Evolutionary conservation across 2,113 vertebrate species (phyloP).

Genomic region (Boulengeromyrus knoepffleri): DNA sequence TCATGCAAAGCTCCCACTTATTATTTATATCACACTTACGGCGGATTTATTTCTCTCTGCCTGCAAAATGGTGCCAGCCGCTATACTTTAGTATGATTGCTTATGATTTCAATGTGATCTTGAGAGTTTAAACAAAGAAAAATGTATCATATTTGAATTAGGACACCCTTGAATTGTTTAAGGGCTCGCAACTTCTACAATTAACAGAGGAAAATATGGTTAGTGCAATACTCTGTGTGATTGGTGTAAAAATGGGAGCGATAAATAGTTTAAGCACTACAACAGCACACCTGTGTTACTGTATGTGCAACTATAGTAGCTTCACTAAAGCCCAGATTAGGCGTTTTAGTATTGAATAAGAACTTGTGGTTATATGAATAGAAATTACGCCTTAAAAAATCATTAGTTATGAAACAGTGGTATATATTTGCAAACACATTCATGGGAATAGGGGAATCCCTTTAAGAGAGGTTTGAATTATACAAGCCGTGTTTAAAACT

Average conservation of each 20-base stretch:
- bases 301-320: constrained; percentile 6
- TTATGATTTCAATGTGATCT: constrained; percentile 25
- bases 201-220: constrained; percentile 27
- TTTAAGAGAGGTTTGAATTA: neutral
- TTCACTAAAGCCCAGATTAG: neutral
- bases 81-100: constrained; percentile 19
- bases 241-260: constrained; percentile 17
- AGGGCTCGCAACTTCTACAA: constrained; percentile 19
- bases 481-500: neutral
- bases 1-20: constrained; percentile 44
- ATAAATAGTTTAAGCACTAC: constrained; percentile 24
- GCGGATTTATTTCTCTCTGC: constrained; percentile 34
- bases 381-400: constrained; percentile 10
- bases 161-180: constrained; percentile 19
- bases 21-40: constrained; percentile 45
- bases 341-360: constrained; percentile 12
- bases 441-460: neutral
- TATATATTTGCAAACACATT: neutral
- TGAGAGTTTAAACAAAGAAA: constrained; percentile 24
- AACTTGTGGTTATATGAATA: constrained; percentile 11
- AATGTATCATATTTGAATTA: constrained; percentile 36
- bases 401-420: constrained; percentile 1
- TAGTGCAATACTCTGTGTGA: constrained; percentile 10
- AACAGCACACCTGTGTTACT: constrained; percentile 19
- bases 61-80: neutral